A percentile compares a stretch with the other conserved stretches of the same genome.
Evolutionary conservation across 2,113 vertebrate genomes (phyloP).

Genomic region (Laticauda colubrina): DNA sequence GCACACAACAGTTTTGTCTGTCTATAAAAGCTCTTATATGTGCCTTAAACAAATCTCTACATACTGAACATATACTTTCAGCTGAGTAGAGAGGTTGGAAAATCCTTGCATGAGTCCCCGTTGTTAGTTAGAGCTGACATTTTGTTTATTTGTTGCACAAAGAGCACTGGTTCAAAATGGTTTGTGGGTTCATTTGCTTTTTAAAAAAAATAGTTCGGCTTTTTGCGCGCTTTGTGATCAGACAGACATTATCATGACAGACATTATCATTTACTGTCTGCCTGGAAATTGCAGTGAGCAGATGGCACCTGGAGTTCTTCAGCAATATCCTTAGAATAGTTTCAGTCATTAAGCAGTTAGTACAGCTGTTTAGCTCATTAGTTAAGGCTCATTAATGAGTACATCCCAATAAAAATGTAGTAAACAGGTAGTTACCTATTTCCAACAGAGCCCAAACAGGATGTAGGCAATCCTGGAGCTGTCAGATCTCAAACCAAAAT

Average conservation of each 20-base stretch:
- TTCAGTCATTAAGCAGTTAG: not conserved
- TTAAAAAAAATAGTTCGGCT: not conserved
- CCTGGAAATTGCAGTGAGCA: not conserved
- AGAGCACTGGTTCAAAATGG: not conserved
- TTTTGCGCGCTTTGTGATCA: not conserved
- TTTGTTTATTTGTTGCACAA: not conserved
- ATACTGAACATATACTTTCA: not conserved
- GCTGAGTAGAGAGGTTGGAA: not conserved
- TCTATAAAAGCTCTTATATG: not conserved
- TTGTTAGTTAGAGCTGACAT: not conserved
- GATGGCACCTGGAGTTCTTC: not conserved
- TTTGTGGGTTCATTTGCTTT: not conserved
- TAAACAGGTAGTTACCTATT: constrained; percentile 1
- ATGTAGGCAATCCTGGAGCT: not conserved
- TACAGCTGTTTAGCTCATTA: not conserved
- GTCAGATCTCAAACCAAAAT: not conserved
- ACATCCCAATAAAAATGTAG: not conserved
- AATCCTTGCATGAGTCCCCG: not conserved
- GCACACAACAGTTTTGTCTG: not conserved
- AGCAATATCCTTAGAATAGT: not conserved
- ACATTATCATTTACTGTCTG: not conserved
- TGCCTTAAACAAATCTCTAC: not conserved
- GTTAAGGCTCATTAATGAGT: not conserved
- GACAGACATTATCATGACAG: not conserved
- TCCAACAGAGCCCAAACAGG: not conserved